phyloP scores from a whole-genome alignment of 2,797 vertebrate species.

The Scleropages formosus region DNA sequence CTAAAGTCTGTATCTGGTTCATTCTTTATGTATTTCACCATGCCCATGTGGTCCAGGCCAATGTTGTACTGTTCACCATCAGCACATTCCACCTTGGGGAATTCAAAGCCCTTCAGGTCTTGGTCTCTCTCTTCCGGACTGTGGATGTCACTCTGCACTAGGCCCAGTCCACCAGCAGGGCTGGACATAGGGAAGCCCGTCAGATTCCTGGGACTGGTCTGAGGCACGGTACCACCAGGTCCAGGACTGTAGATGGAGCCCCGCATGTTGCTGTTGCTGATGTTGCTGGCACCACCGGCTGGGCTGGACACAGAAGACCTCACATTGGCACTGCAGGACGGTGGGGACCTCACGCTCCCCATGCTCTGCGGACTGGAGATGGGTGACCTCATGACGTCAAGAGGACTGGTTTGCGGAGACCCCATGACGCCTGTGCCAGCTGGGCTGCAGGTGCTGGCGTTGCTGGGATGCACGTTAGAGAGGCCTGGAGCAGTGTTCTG shows the following conservation, averaged over 20 bases:
- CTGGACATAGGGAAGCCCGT: conserved; percentile 77
- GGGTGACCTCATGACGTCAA: conserved; percentile 92
- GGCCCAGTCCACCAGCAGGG: conserved; percentile 72
- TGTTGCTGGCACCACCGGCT: conserved; percentile 58
- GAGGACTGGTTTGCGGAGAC: conserved; percentile 89
- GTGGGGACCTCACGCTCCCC: conserved; percentile 87
- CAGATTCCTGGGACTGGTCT: conserved; percentile 83
- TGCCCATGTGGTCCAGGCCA: conserved; percentile 81
- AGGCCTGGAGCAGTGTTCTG: conserved; percentile 79
- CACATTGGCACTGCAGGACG: conserved; percentile 84
- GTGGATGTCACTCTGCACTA: conserved; percentile 78
- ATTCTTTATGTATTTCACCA: conserved; percentile 93
- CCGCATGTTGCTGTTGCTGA: conserved; percentile 73
- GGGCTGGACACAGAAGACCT: conserved; percentile 91
- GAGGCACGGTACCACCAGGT: conserved; percentile 73
- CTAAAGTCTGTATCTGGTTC: conserved; percentile 89
- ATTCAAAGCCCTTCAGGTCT: conserved; percentile 77
- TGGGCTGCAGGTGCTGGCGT: conserved; percentile 88
- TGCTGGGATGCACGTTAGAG: conserved; percentile 77
- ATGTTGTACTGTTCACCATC: conserved; percentile 81
- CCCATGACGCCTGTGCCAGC: conserved; percentile 83
- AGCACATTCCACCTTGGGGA: conserved; percentile 89
- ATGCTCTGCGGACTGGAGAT: conserved; percentile 92
- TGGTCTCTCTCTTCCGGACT: conserved; percentile 79
- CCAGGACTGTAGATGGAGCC: conserved; percentile 89